Evolutionary conservation across 2,113 vertebrate species (phyloP).

Genomic region (Anas platyrhynchos): DNA sequence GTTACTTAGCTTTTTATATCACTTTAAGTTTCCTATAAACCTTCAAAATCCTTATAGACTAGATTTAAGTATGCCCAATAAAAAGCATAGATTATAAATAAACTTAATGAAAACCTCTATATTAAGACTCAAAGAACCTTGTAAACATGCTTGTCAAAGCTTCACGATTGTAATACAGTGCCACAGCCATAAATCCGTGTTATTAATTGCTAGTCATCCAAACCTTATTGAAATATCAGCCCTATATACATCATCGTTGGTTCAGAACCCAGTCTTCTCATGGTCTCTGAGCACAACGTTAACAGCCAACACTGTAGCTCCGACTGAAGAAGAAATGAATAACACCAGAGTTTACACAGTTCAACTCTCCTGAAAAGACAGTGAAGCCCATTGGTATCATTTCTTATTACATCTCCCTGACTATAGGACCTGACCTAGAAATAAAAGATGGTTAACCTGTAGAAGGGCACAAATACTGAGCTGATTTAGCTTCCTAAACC

Average conservation of each 20-base stretch:
- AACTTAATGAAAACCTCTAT: conserved; percentile 47
- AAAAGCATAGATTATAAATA: conserved; percentile 63
- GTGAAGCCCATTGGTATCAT: neutral
- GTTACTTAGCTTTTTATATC: conserved; percentile 67
- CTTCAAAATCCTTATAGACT: conserved; percentile 61
- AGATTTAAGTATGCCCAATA: conserved; percentile 58
- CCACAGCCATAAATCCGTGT: neutral
- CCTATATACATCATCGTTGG: neutral
- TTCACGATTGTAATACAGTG: neutral
- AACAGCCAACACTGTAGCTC: neutral
- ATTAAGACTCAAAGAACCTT: conserved; percentile 55
- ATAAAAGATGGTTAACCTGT: neutral
- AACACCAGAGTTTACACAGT: neutral
- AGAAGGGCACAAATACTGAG: neutral
- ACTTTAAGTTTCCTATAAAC: conserved; percentile 55
- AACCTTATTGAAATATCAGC: conserved; percentile 37
- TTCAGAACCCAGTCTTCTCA: conserved; percentile 36
- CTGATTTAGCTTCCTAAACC: neutral
- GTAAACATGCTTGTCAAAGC: conserved; percentile 36
- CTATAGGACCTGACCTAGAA: neutral
- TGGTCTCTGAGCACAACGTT: neutral
- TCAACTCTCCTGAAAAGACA: neutral
- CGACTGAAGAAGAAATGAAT: conserved; percentile 5
- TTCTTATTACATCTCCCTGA: neutral
- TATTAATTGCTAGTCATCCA: conserved; percentile 33